These are phyloP conservation scores for Salpingus planirostris DNA, from an alignment of 2,888 invertebrate genomes.

Conservation along the genomic window DNA sequence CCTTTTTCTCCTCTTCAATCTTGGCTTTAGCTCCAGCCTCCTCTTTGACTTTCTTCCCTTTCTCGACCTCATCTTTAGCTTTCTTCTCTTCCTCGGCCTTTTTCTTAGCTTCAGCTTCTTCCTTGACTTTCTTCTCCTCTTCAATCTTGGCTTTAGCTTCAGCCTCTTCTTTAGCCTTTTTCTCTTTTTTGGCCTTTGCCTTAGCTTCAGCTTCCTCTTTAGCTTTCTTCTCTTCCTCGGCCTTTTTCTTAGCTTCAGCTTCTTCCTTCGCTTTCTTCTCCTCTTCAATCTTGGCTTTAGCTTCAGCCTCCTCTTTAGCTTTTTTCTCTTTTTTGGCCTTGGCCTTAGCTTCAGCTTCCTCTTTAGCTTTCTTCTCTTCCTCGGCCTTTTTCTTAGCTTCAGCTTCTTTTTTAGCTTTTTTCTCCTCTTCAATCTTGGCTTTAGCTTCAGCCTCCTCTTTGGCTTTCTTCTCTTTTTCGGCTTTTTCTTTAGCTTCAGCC, in stretches of 20 bases:
- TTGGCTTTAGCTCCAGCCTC: slow-evolving; percentile 13
- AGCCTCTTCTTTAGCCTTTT: slow-evolving; percentile 14
- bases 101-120: too few species aligned
- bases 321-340: slow-evolving; percentile 15
- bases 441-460: slow-evolving; percentile 11
- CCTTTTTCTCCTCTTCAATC: slow-evolving; percentile 13
- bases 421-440: slow-evolving; percentile 14
- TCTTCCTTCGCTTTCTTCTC: slow-evolving; percentile 11
- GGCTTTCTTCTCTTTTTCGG: slow-evolving; percentile 13
- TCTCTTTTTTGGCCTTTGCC: slow-evolving; percentile 14
- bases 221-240: slow-evolving; percentile 10
- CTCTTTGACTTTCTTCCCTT: slow-evolving; percentile 14
- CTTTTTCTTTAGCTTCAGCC: slow-evolving; percentile 12
- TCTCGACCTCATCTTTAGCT: too few species aligned
- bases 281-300: slow-evolving; percentile 6
- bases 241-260: slow-evolving; percentile 17
- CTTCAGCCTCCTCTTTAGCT: slow-evolving; percentile 8
- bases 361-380: slow-evolving; percentile 15
- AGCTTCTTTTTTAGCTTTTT: not conserved
- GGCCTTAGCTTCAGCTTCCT: slow-evolving; percentile 8
- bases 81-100: too few species aligned
- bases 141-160: slow-evolving; percentile 17
- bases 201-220: slow-evolving; percentile 15
- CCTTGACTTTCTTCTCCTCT: slow-evolving; percentile 18
- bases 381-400: slow-evolving; percentile 18